Conservation (phyloP, 2,888 invertebrate species). For the Oscheius sp. region DNA sequence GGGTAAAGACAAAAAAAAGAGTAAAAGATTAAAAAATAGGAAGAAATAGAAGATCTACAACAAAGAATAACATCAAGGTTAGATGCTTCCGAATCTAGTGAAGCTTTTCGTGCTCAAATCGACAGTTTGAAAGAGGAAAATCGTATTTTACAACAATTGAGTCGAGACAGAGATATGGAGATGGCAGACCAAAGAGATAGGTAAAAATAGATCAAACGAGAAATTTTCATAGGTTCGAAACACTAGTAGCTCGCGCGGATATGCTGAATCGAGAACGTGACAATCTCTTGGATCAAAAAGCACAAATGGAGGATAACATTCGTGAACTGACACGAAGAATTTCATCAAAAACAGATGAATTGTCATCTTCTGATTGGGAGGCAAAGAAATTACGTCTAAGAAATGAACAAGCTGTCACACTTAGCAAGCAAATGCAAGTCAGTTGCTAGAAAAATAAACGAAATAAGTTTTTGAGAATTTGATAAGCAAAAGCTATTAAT, state of each 20-base stretch:
- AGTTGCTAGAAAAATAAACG: not conserved
- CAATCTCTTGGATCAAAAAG: slow-evolving; percentile 45
- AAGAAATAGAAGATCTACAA: slow-evolving; percentile 59
- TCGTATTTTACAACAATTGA: slow-evolving; percentile 59
- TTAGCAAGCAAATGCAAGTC: slow-evolving; percentile 65
- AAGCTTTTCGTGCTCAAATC: slow-evolving; percentile 56
- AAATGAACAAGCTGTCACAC: slow-evolving; percentile 65
- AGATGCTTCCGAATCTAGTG: slow-evolving; percentile 35
- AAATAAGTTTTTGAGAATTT: too few species aligned
- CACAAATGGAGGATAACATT: slow-evolving; percentile 67
- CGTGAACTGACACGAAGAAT: slow-evolving; percentile 63
- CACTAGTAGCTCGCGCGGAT: slow-evolving; percentile 52
- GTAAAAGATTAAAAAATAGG: slow-evolving; percentile 42
- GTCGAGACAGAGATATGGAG: slow-evolving; percentile 65
- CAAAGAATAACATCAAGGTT: slow-evolving; percentile 61
- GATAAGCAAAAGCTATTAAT: too few species aligned
- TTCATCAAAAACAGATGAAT: slow-evolving; percentile 54
- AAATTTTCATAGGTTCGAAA: too few species aligned
- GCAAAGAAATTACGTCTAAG: slow-evolving; percentile 61
- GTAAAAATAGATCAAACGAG: too few species aligned
- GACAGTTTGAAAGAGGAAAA: slow-evolving; percentile 67
- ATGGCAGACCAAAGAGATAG: slow-evolving; percentile 64
- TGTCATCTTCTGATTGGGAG: slow-evolving; percentile 61
- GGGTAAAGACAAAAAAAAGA: too few species aligned
- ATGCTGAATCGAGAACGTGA: slow-evolving; percentile 59